Base-by-base conservation (phyloP, 35 echinoderm and acorn worm species). In the Ophioderma brevispina region DNA sequence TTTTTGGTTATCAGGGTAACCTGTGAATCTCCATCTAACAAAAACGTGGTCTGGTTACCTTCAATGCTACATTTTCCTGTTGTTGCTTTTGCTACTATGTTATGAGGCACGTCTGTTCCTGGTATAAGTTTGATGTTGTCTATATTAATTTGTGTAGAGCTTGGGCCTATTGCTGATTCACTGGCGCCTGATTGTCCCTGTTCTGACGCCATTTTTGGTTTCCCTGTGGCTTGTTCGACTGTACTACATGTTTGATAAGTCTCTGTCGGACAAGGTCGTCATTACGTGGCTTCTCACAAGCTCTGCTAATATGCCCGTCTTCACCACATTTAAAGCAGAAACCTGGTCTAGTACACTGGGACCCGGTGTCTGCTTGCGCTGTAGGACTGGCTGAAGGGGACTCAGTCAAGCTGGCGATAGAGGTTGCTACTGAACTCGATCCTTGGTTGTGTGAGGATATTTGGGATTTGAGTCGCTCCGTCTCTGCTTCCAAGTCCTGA, bases 11-110 rank as follows among this genome's bases (percentile, higher is more conserved):
- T 43, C 21, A 92, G 36, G 28, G 94, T 96, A 5, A 96, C 90
- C 37, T 96, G 89, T 19, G 94, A 96, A 33, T 90, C 85, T 78
- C 94, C 89, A 52, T 96, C 94, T 18, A 96, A 19, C 18, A 92
- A 84, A 37, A 89, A 92, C 23, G 13, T 13, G 0, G 76, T n/a
- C 0, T 13, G 36, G 40, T 19, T 31, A 6, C 82, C 76, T 80
- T 92, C 85, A 0, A 96, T 32, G 35, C 19, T 83, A 37, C 93
- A 91, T 0, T 13, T 18, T 25, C 87, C 32, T 0, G 64, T 90
- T 5, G 35, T 34, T 13, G 56, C 34, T 11, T 90, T 77, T 25
- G 83, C 93, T n/a, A 94, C 93, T 50, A 94, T 39, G 33, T 88
- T 81, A 14, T 78, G 0, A 13, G 89, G 88, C 30, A 94, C 75